A percentile compares a stretch with the other conserved stretches of the same genome.
Conservation (phyloP, 1,140 invertebrate species). For the Euura lappo region DNA sequence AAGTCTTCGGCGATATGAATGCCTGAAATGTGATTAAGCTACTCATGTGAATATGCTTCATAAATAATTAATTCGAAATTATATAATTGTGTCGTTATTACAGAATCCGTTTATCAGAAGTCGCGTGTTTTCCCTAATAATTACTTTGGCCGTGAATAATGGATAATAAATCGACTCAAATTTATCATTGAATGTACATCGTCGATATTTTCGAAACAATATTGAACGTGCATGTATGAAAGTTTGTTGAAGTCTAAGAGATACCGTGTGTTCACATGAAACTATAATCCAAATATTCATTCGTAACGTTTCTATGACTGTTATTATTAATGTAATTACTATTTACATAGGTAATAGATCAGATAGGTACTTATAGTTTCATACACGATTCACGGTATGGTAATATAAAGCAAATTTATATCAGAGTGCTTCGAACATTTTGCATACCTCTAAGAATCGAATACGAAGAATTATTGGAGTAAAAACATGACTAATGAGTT, state of each 20-base stretch:
- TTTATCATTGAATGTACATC: not conserved
- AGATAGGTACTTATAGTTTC: not conserved
- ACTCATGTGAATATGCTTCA: no score
- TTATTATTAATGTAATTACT: not conserved
- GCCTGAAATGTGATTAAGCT: no score
- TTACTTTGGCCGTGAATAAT: slow-evolving; percentile 17
- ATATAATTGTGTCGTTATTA: no score
- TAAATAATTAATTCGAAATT: no score
- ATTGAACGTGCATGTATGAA: not conserved
- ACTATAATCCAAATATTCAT: not conserved
- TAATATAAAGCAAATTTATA: no score
- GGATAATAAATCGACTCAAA: not conserved
- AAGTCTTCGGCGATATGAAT: not conserved
- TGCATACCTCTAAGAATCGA: no score
- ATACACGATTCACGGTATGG: no score
- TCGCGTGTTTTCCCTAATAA: slow-evolving; percentile 6
- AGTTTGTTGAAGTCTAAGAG: not conserved
- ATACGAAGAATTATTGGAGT: no score
- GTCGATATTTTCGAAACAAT: not conserved
- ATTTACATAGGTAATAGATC: not conserved
- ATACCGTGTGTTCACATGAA: slow-evolving; percentile 4
- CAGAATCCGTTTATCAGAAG: not conserved
- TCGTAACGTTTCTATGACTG: not conserved
- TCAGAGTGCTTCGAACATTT: no score
- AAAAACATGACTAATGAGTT: no score